A percentile compares a stretch with the other conserved stretches of the same genome.
phyloP scores from a whole-genome alignment of 2,113 vertebrate genomes.

The Lonchura striata region DNA sequence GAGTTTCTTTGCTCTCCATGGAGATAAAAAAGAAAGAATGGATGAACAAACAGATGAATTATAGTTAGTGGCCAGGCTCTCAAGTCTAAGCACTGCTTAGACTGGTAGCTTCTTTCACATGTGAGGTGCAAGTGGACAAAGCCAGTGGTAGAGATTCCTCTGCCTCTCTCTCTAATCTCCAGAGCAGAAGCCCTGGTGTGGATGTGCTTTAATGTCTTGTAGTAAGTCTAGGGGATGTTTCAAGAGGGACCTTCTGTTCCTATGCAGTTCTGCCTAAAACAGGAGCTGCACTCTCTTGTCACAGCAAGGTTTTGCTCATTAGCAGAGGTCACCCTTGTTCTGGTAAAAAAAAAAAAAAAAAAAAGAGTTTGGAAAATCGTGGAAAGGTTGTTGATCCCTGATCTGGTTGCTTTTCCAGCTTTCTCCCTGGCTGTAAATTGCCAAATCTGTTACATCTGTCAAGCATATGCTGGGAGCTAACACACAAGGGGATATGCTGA shows the following conservation, averaged over 20 bases:
- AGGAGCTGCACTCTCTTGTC: not conserved
- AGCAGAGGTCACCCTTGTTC: not conserved
- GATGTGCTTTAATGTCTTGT: not conserved
- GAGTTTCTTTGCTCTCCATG: not conserved
- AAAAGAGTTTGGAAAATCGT: not conserved
- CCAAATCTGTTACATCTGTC: not conserved
- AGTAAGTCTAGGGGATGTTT: not conserved
- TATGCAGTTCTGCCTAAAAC: not conserved
- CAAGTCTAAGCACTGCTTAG: not conserved
- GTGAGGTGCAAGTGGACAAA: not conserved
- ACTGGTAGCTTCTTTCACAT: not conserved
- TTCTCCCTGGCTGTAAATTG: not conserved
- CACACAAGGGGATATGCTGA: not conserved
- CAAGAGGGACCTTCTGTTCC: not conserved
- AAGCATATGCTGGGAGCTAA: not conserved
- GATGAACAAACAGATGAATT: not conserved
- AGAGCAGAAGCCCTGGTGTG: not conserved
- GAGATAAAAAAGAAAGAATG: not conserved
- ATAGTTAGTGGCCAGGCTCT: not conserved
- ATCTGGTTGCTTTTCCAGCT: not conserved
- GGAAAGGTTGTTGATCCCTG: not conserved
- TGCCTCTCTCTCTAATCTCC: not conserved
- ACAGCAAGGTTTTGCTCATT: not conserved
- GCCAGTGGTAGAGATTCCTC: not conserved
- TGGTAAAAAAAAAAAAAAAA: not conserved